A percentile compares a stretch with the other conserved stretches of the same genome.
phyloP scores from a whole-genome alignment of 2,797 vertebrate species.

The Coreius guichenoti region DNA sequence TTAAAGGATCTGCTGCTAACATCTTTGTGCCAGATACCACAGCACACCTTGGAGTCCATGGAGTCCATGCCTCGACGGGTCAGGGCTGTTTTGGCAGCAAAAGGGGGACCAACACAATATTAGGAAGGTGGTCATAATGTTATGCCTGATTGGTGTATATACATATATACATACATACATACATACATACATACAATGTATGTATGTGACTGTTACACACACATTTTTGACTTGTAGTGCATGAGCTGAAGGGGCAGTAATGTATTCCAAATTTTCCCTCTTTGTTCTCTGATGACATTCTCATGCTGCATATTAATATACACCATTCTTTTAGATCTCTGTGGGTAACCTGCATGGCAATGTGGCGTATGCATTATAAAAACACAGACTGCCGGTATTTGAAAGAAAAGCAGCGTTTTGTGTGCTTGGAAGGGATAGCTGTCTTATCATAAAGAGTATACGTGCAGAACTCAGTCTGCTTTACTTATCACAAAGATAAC shows the following conservation, averaged over 20 bases:
- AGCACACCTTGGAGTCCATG: no score
- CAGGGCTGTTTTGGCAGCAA: no score
- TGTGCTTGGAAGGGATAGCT: conserved; percentile 4
- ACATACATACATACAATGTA: no score
- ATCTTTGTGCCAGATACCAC: no score
- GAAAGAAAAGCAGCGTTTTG: conserved; percentile 26
- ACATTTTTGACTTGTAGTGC: not conserved
- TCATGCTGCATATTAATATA: conserved; percentile 41
- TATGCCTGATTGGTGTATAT: no score
- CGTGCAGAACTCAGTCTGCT: not conserved
- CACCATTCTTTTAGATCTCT: conserved; percentile 31
- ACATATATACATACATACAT: no score
- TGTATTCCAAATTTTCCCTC: not conserved
- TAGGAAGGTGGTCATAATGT: no score
- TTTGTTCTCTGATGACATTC: conserved; percentile 36
- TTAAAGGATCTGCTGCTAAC: no score
- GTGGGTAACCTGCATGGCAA: conserved; percentile 41
- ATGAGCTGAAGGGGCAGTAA: conserved; percentile 1
- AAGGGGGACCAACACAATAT: no score
- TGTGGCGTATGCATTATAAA: conserved; percentile 39
- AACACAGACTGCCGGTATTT: conserved; percentile 45
- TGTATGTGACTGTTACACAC: not conserved
- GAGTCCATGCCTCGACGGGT: no score
- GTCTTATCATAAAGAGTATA: conserved; percentile 20
- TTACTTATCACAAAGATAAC: conserved; percentile 16